Evolutionary conservation across 2,797 vertebrate species (phyloP).

Genomic region (Streptopelia turtur): DNA sequence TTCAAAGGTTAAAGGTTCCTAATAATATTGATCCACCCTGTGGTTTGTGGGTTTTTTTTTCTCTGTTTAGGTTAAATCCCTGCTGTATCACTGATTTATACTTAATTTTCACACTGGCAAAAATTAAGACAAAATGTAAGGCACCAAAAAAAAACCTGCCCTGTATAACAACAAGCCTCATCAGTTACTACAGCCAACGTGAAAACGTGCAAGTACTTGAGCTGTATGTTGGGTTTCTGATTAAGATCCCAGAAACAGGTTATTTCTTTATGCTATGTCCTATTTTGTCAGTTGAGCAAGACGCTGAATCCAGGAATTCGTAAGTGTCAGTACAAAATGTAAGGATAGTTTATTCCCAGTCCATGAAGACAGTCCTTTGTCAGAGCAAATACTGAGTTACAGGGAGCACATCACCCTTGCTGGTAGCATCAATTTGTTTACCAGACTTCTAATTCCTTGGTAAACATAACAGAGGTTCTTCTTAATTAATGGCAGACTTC

Average conservation of each 20-base stretch:
- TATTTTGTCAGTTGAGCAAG: constrained; percentile 63
- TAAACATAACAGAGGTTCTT: constrained; percentile 66
- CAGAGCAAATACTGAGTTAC: constrained; percentile 54
- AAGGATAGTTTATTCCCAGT: constrained; percentile 55
- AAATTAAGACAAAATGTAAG: constrained; percentile 86
- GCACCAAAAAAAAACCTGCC: constrained; percentile 81
- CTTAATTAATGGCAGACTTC: constrained; percentile 73
- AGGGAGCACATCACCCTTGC: constrained; percentile 50
- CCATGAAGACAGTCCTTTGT: constrained; percentile 60
- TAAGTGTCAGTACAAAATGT: neutral
- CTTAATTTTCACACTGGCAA: constrained; percentile 83
- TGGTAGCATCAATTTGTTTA: constrained; percentile 70
- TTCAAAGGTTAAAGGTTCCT: constrained; percentile 78
- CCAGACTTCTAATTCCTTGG: constrained; percentile 68
- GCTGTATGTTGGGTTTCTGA: constrained; percentile 23
- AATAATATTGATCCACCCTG: constrained; percentile 79
- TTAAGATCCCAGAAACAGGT: constrained; percentile 57
- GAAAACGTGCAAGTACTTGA: constrained; percentile 53
- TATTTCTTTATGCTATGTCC: constrained; percentile 54
- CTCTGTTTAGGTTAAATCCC: constrained; percentile 80
- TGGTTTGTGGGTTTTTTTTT: constrained; percentile 22
- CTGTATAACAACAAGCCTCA: constrained; percentile 70
- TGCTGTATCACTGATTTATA: constrained; percentile 79
- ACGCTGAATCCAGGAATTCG: constrained; percentile 48
- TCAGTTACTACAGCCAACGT: constrained; percentile 57